These are phyloP conservation scores for Heterotilapia buettikoferi DNA, from an alignment of 2,113 vertebrate genomes.

Conservation along the genomic window DNA sequence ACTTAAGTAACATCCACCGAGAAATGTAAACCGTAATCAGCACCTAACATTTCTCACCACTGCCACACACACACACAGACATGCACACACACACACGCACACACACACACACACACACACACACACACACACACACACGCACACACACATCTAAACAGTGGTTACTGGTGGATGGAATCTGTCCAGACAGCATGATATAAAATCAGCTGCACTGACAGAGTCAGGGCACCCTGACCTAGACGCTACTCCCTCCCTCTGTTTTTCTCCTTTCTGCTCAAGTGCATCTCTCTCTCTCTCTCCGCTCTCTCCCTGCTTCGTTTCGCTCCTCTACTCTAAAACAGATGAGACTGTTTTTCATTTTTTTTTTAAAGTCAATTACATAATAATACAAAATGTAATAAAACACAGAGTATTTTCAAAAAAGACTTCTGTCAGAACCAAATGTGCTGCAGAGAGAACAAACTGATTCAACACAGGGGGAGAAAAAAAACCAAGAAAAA, in stretches of 20 bases:
- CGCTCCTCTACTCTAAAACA: not conserved
- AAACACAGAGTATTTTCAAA: not conserved
- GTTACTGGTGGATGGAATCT: constrained; percentile 21
- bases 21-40: constrained; percentile 26
- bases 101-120: accelerated
- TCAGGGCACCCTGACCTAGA: constrained; percentile 71
- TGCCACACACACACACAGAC: not conserved
- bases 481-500: not conserved
- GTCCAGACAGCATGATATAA: constrained; percentile 62
- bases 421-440: not conserved
- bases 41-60: not conserved
- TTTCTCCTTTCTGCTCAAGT: constrained; percentile 8
- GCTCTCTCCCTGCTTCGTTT: not conserved
- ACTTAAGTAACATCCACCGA: constrained; percentile 23
- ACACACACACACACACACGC: not conserved
- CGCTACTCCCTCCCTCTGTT: constrained; percentile 26
- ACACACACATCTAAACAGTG: constrained; percentile 3
- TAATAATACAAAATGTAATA: not conserved
- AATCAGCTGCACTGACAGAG: constrained; percentile 59
- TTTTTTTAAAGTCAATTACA: not conserved
- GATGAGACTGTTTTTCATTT: not conserved
- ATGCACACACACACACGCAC: accelerated
- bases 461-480: not conserved
- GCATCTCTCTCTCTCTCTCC: not conserved
- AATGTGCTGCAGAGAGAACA: not conserved